Evolutionary conservation across 1,140 invertebrate species (phyloP), one percentile per base, ranked within the genome.

Genomic region (Leptonema lineaticorne): DNA sequence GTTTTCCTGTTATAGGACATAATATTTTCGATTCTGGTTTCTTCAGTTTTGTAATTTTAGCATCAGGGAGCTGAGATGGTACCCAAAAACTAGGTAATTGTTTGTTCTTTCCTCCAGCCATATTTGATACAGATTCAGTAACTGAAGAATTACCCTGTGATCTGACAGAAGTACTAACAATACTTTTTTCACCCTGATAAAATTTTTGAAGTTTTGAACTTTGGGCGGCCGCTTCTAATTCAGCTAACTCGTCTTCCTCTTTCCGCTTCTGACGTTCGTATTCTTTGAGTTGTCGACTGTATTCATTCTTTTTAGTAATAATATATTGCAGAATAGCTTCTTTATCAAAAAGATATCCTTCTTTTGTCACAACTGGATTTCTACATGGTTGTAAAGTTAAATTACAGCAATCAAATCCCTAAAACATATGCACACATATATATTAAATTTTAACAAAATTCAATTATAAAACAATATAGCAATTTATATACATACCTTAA

Each of bases 261-360:
- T 89, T 87, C 73, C 89, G 87, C 67, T 91, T 88, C 75, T 97
- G 90, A 73, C 92, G 94, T 77, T 98, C 93, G 81, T 92, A 99
- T 77, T 96, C 93, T 77, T 98, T 98, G 53, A 96, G 70, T 79
- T 96, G 93, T 56, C 91, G 85, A 16, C 88, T 88, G 73, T 95
- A 93, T 79, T 98, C 95, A 74, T 88, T 92, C 77, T 99, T 99
- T 78, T 99, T 97, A 0, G 93, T 87, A 29, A 99, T 86, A 60
- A 99, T 92, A 74, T 99, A 99, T 77, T 98, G 91, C 7, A 99
- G 77, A 72, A 99, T 95, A 1, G 96, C 92, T 87, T 99, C 96
- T 78, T 98, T 98, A 75, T 99, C 97, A 82, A 94, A 99, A 0
- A 99, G 82, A 78, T 91, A 96, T 0, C 98, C 98, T 76, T 98